phyloP scores from a whole-genome alignment of 2,888 invertebrate species.

The Eupeodes luniger region DNA sequence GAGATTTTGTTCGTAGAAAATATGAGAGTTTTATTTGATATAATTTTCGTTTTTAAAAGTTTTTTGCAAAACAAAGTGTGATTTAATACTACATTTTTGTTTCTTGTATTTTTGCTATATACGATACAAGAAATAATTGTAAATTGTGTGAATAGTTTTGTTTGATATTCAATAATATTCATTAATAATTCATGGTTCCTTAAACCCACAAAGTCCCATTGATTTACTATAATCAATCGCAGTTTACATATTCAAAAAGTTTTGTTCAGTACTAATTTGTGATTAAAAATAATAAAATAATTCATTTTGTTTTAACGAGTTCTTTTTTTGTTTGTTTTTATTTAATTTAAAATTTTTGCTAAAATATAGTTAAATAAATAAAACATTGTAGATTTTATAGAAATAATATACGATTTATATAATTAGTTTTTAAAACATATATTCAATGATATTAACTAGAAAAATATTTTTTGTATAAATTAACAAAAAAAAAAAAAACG shows the following conservation, averaged over 20 bases:
- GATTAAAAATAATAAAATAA: background rate
- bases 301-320: slow-evolving; percentile 17
- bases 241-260: background rate
- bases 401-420: slow-evolving; percentile 1
- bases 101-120: slow-evolving; percentile 11
- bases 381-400: slow-evolving; percentile 8
- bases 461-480: background rate
- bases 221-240: slow-evolving; percentile 17
- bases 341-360: background rate
- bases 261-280: background rate
- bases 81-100: slow-evolving; percentile 22
- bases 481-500: background rate
- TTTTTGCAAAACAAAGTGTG: slow-evolving; percentile 39
- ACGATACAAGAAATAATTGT: slow-evolving; percentile 38
- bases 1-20: slow-evolving; percentile 56
- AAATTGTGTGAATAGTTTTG: slow-evolving; percentile 70
- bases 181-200: slow-evolving; percentile 38
- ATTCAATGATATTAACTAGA: background rate
- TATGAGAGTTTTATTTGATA: background rate
- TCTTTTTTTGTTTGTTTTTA: background rate
- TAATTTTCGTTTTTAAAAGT: slow-evolving; percentile 11
- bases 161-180: slow-evolving; percentile 42
- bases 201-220: background rate
- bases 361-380: background rate
- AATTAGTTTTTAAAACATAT: background rate